Evolutionary conservation across 2,797 vertebrate species (phyloP), one percentile per base, ranked within the genome.

Genomic region (Enteromius thamalakanensis): DNA sequence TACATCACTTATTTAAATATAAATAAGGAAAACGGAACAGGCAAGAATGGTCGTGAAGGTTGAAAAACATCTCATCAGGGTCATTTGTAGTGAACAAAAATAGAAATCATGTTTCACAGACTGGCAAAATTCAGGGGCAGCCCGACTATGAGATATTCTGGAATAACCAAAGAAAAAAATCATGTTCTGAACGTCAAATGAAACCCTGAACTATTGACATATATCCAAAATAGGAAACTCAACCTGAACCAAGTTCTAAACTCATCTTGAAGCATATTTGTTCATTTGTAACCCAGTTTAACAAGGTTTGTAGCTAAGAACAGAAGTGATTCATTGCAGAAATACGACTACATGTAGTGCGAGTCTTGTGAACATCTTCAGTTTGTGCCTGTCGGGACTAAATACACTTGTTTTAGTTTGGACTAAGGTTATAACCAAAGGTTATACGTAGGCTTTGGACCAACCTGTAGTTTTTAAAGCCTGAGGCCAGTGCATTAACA

Each of bases 401-500:
- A 45, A 72, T 40, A 53, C n/a, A 42, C 45, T n/a, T 53, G 4
- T 70, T 23, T 78, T 70, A 70, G 53, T 34, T 78, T 84, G 51
- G 40, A 69, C 67, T 29, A 75, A 19, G 49, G 29, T 42, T 4
- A 0, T 17, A 17, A 68, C 42, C 65, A 47, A 42, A 42, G 15
- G 34, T 55, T 21, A 37, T 34, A 72, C 1, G 23, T 51, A 45
- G 81, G 62, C 78, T 79, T 83, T 14, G 21, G 79, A 85, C 80
- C 81, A 80, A 76, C 71, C 83, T 83, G 71, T 71, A 26, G 71
- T 42, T 81, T 82, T 88, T 79, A 86, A 89, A 82, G 92, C 93
- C 92, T 90, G 91, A 92, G 90, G 90, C 91, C 91, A 94, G 93
- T 94, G 94, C 93, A 93, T 91, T 87, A 80, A 91, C 89, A 90